Base-by-base conservation (phyloP, 1,140 invertebrate genomes). In the Bombus huntii region DNA sequence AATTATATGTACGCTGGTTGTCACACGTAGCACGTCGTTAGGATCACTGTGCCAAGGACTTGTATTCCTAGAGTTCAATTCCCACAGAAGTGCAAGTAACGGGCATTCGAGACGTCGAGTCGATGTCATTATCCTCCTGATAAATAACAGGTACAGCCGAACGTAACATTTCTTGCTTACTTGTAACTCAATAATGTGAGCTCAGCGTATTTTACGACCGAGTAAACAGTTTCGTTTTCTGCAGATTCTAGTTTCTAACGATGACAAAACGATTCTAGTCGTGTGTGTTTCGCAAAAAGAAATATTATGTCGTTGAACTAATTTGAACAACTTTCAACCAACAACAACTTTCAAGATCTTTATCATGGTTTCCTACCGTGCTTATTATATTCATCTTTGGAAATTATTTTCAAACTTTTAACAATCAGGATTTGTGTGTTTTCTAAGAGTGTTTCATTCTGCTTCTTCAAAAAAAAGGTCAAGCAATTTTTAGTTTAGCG, bases 31-130 rank as follows among this genome's bases (percentile, higher is more conserved):
- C n/a, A 77, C 39, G n/a, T 18, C 28, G 70, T 47, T 86, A 88
- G 87, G 84, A 85, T 90, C 89, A 91, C n/a, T 85, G 59, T 88
- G 90, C 81, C 91, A 92, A 92, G 91, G 91, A 89, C 88, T 89
- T 66, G 44, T 44, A 62, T 72, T 31, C 37, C 28, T 73, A 70
- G 71, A 83, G 76, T 86, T 88, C 76, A 84, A 86, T 92, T 92
- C 92, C 90, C 91, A 92, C 89, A 85, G 78, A 90, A 87, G 80
- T 84, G 77, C 34, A 28, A 66, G 73, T 90, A 84, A 89, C 82
- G 42, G 77, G 75, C 71, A 74, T 70, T 89, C 28, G 28, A 86
- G 47, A 68, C 12, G n/a, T 47, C 82, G 59, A 77, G n/a, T 47
- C 80, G 59, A 77, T 87, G 81, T 88, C 83, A 76, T 87, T 92